Percentiles rank a stretch among this genome's conserved stretches.
Conservation (phyloP, 2,888 invertebrate species). For the Drosophila maculinotata region DNA sequence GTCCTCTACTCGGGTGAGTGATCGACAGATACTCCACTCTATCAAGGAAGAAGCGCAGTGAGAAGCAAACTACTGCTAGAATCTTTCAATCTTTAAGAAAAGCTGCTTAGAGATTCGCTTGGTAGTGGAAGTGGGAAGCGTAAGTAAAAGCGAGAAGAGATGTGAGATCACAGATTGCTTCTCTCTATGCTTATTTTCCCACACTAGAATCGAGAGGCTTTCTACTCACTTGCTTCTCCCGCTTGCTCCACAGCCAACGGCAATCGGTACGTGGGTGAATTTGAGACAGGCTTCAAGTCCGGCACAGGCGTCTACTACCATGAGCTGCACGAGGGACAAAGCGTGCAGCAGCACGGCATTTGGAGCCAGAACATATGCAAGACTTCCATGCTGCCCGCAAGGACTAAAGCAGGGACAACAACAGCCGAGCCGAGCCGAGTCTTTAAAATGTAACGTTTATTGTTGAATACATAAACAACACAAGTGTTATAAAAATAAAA, state of each 20-base stretch:
- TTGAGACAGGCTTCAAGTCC: slow-evolving; percentile 79
- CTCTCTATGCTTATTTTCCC: too few relatives aligned
- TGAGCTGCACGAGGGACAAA: slow-evolving; percentile 62
- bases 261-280: slow-evolving; percentile 83
- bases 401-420: neutral
- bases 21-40: neutral
- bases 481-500: neutral
- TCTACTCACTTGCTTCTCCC: too few relatives aligned
- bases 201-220: too few relatives aligned
- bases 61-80: neutral
- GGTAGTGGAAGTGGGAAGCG: too few relatives aligned
- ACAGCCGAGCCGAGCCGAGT: neutral
- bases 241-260: slow-evolving; percentile 75
- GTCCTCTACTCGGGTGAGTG: slow-evolving; percentile 76
- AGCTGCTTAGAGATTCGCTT: too few relatives aligned
- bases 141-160: too few relatives aligned
- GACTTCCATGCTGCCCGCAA: slow-evolving; percentile 67
- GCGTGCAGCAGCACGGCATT: slow-evolving; percentile 80
- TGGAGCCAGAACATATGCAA: slow-evolving; percentile 81
- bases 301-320: slow-evolving; percentile 83
- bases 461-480: neutral
- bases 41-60: neutral
- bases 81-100: too few relatives aligned
- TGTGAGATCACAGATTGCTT: too few relatives aligned
- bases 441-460: slow-evolving; percentile 15